A percentile compares a stretch with the other conserved stretches of the same genome.
Evolutionary conservation across 2,888 invertebrate genomes (phyloP).

Genomic region (Asteroscopus sphinx): DNA sequence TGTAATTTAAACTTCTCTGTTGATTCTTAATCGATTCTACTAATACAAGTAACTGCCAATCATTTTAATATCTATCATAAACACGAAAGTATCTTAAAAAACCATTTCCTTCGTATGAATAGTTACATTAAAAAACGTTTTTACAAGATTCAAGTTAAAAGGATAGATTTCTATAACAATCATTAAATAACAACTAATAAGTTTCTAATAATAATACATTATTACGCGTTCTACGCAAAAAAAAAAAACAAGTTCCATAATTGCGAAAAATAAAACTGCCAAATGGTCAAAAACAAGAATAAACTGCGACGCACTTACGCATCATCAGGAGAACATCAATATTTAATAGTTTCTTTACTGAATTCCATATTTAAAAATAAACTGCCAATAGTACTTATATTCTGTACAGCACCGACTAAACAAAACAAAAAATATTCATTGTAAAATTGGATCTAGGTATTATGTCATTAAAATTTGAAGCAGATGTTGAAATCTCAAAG

Average conservation of each 20-base stretch:
- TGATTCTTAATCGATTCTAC: not conserved
- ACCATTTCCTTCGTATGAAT: no score
- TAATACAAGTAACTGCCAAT: not conserved
- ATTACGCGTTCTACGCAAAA: not conserved
- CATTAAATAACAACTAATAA: slow-evolving; percentile 19
- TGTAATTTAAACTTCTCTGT: no score
- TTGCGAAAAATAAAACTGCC: not conserved
- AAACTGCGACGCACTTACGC: slow-evolving; percentile 3
- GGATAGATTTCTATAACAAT: not conserved
- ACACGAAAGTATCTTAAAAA: no score
- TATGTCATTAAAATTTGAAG: no score
- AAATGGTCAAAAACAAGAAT: slow-evolving; percentile 6
- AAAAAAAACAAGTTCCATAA: slow-evolving; percentile 11
- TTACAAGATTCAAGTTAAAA: slow-evolving; percentile 1
- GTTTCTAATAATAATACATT: not conserved
- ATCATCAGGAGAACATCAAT: slow-evolving; percentile 6
- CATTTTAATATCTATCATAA: slow-evolving; percentile 1
- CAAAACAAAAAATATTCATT: no score
- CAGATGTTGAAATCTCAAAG: no score
- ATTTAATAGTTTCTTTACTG: slow-evolving; percentile 8
- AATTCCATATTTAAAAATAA: slow-evolving; percentile 5
- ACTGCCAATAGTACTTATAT: not conserved
- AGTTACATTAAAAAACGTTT: no score
- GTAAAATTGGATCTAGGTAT: no score
- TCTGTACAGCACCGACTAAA: not conserved